Conservation (phyloP, 2,797 vertebrate species). For the Rhabdomys pumilio region DNA sequence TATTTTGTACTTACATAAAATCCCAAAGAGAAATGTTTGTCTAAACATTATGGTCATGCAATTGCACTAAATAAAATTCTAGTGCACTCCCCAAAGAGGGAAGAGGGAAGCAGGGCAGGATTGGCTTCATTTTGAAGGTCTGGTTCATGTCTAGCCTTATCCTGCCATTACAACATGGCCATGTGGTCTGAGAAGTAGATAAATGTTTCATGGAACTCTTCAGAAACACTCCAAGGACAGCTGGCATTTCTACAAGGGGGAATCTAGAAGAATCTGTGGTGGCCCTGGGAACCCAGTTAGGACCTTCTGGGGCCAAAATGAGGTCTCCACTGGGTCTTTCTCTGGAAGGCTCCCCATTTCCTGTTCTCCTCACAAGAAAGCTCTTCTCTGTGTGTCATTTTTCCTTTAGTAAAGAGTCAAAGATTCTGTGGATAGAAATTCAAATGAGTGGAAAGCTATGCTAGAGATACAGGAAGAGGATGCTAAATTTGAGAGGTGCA, state of each 20-base stretch:
- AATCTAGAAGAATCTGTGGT: not conserved
- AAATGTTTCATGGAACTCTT: not conserved
- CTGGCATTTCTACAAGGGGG: not conserved
- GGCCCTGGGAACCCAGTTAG: not conserved
- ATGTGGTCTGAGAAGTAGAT: not conserved
- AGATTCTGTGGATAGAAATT: slow-evolving; percentile 75
- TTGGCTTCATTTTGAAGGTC: not conserved
- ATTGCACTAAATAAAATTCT: not conserved
- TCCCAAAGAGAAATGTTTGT: not conserved
- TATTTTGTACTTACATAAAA: not conserved
- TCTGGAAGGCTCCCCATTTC: slow-evolving; percentile 7
- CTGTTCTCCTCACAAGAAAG: not conserved
- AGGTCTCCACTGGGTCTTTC: not conserved
- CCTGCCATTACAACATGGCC: not conserved
- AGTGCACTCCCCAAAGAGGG: not conserved
- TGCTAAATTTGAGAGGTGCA: not conserved
- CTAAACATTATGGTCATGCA: not conserved
- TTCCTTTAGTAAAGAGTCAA: slow-evolving; percentile 70
- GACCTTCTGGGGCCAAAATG: not conserved
- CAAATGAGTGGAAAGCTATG: slow-evolving; percentile 61
- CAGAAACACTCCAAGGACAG: not conserved
- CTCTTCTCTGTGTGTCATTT: not conserved
- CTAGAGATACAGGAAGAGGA: not conserved
- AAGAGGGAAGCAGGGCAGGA: not conserved
- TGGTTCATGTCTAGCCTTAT: not conserved